Percentiles rank a stretch among this genome's conserved stretches.
Evolutionary conservation across 1,140 invertebrate genomes (phyloP).

Genomic region (Drosophila bocki): DNA sequence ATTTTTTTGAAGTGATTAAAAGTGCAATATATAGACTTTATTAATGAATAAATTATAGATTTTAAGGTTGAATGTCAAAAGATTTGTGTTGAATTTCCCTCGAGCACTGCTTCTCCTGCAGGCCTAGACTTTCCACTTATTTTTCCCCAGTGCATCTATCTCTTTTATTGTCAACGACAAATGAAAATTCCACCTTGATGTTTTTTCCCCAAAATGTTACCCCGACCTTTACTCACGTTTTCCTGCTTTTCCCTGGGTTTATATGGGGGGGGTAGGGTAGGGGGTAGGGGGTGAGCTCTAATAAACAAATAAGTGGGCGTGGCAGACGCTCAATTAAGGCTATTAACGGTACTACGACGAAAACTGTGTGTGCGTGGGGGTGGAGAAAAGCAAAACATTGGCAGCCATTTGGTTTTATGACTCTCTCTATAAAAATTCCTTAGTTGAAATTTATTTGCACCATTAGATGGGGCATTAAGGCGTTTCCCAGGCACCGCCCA

Average conservation of each 20-base stretch:
- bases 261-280: background rate
- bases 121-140: background rate
- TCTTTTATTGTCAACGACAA: constrained; percentile 71
- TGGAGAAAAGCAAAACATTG: constrained; percentile 56
- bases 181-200: constrained; percentile 78
- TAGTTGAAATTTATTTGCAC: constrained; percentile 83
- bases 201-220: constrained; percentile 16
- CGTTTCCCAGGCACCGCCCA: constrained; percentile 50
- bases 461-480: constrained; percentile 80
- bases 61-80: background rate
- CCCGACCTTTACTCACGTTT: constrained; percentile 9
- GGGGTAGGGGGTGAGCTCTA: constrained; percentile 39
- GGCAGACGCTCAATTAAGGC: constrained; percentile 82
- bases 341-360: constrained; percentile 74
- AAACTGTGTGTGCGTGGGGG: background rate
- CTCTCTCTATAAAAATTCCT: constrained; percentile 83
- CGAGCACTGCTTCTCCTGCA: background rate
- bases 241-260: background rate
- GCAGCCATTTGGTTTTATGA: constrained; percentile 80
- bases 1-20: background rate
- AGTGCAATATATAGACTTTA: background rate
- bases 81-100: background rate
- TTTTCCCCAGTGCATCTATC: constrained; percentile 13
- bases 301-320: constrained; percentile 83
- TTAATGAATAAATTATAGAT: background rate